These are phyloP conservation scores for Knipowitschia caucasica DNA, from an alignment of 2,797 vertebrate species.

Conservation along the genomic window DNA sequence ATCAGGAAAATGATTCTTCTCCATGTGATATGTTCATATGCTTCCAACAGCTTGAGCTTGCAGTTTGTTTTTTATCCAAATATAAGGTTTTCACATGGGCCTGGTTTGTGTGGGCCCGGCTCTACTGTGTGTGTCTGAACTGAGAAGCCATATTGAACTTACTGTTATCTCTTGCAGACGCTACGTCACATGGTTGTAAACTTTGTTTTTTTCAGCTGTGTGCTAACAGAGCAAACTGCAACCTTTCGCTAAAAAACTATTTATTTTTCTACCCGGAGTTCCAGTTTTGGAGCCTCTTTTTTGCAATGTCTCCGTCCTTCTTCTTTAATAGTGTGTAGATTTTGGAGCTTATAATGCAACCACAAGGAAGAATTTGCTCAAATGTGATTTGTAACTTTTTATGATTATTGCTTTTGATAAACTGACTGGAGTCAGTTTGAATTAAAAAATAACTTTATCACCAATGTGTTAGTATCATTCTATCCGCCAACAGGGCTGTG, in stretches of 20 bases:
- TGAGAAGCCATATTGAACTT: constrained; percentile 74
- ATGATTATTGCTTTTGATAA: constrained; percentile 67
- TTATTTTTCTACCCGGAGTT: constrained; percentile 81
- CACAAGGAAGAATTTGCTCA: constrained; percentile 48
- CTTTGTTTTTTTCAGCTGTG: constrained; percentile 60
- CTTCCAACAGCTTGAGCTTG: constrained; percentile 36
- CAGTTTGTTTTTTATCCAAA: constrained; percentile 40
- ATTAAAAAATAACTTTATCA: constrained; percentile 51
- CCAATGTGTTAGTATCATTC: constrained; percentile 38
- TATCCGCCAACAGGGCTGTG: no score
- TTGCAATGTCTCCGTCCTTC: constrained; percentile 68
- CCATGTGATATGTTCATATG: constrained; percentile 26
- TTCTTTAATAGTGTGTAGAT: constrained; percentile 48
- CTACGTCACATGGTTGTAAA: constrained; percentile 49
- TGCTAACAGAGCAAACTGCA: constrained; percentile 56
- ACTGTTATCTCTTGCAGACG: constrained; percentile 49
- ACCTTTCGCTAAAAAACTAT: constrained; percentile 68
- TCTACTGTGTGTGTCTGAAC: constrained; percentile 54
- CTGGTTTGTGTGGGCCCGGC: constrained; percentile 50
- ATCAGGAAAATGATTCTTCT: constrained; percentile 15
- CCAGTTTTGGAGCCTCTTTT: constrained; percentile 72
- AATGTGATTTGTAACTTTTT: constrained; percentile 76
- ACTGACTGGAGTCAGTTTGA: constrained; percentile 57
- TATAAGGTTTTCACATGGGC: no score
- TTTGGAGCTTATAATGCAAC: constrained; percentile 48